Percentiles rank a stretch among this genome's conserved stretches.
phyloP scores from a whole-genome alignment of 2,888 invertebrate species.

The Gandaritis pyraliata region DNA sequence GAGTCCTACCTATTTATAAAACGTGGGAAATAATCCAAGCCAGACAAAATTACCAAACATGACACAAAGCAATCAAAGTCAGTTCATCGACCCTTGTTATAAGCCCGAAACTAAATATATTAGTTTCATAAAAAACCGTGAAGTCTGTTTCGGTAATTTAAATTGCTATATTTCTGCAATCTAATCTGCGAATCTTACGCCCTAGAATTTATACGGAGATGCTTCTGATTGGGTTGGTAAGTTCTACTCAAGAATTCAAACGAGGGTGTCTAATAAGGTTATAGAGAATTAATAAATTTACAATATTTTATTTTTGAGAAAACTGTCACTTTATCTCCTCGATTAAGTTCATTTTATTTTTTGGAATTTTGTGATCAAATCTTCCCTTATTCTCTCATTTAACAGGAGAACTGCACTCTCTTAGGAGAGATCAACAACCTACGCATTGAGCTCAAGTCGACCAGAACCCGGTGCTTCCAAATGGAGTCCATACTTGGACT shows the following conservation, averaged over 20 bases:
- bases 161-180: conserved; percentile 4
- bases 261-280: too few relatives aligned
- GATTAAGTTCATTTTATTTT: too few relatives aligned
- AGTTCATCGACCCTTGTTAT: conserved; percentile 27
- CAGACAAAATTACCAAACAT: neutral
- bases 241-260: too few relatives aligned
- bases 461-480: conserved; percentile 87
- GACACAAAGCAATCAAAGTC: conserved; percentile 28
- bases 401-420: conserved; percentile 89
- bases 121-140: conserved; percentile 31
- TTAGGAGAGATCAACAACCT: conserved; percentile 91
- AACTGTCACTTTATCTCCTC: too few relatives aligned
- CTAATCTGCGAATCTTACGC: conserved; percentile 7
- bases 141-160: conserved; percentile 26
- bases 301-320: too few relatives aligned
- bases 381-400: too few relatives aligned
- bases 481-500: conserved; percentile 89
- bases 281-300: too few relatives aligned
- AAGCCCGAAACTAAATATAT: conserved; percentile 32
- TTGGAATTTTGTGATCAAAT: too few relatives aligned
- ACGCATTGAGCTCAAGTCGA: conserved; percentile 87
- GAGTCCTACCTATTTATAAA: neutral
- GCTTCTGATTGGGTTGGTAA: too few relatives aligned
- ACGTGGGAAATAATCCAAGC: conserved; percentile 4
- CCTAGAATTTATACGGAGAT: conserved; percentile 10